Base-by-base conservation (phyloP, 2,113 vertebrate genomes). In the Butorides virescens region DNA sequence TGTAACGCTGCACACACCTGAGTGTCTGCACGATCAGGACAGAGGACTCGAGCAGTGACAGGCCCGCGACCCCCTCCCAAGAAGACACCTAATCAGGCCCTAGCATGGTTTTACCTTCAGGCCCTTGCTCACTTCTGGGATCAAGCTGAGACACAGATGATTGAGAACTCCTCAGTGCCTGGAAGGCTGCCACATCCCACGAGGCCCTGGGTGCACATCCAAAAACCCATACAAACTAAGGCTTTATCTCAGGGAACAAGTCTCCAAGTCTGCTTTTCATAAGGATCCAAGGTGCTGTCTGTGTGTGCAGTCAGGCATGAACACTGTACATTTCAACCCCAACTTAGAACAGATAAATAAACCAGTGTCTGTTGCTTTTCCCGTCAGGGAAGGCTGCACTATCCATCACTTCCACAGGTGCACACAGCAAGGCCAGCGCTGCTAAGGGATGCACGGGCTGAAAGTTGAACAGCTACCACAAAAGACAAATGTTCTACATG, bases 141-240 rank as follows among this genome's bases (percentile, higher is more conserved):
- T 34, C 0, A 2, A 86, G 72, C 21, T 14, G 50, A 94, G 36
- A 25, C 8, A 18, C 15, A 30, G 68, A 89, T 15, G 49, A 78
- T 3, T 0, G 55, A 78, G 56, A 23, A 34, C 5, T 61, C 50
- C 37, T 63, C 8, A 0, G 63, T 6, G 66, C 50, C 70, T 96
- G 95, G 92, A 91, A 72, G 30, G 62, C 44, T 87, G 67, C 86
- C 83, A 88, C 47, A 46, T 59, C 87, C 86, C 83, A 58, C 71
- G 70, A 82, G 65, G 36, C 22, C 23, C 36, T 0, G 4, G 25
- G 25, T 70, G 29, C 22, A 27, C 44, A 52, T 73, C 81, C 73
- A 87, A 49, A 77, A 96, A 8, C 23, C 44, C n/a, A 29, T 52
- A 93, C 81, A 73, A 77, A 66, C 55, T 32, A 27, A 47, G 37